Conservation (phyloP, 2,797 vertebrate species). For the Sus cebifrons region DNA sequence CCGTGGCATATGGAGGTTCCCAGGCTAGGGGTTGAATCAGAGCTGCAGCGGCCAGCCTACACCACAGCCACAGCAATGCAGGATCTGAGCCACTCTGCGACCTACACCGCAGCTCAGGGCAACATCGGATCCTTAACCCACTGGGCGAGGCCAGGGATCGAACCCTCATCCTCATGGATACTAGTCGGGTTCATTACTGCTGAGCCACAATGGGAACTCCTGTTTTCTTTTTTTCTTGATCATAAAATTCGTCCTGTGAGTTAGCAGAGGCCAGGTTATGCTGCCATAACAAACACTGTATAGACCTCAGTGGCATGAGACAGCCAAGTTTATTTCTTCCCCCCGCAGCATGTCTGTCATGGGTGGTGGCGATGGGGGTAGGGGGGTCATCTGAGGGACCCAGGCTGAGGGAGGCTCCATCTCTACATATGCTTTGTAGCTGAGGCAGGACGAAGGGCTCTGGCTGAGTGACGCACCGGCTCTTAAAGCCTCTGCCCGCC, state of each 20-base stretch:
- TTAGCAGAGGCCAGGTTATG: not conserved
- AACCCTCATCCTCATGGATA: too few relatives aligned
- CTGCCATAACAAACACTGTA: too few relatives aligned
- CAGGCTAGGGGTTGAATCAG: too few relatives aligned
- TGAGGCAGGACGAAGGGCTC: not conserved
- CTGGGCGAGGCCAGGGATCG: too few relatives aligned
- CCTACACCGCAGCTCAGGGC: too few relatives aligned
- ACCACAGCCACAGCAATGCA: too few relatives aligned
- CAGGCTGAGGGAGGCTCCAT: not conserved
- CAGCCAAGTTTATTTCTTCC: not conserved
- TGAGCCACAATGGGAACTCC: too few relatives aligned
- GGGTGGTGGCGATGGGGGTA: not conserved
- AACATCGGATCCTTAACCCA: too few relatives aligned
- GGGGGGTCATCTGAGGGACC: not conserved
- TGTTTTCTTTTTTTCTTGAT: not conserved
- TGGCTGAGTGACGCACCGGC: not conserved
- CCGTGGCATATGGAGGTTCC: too few relatives aligned
- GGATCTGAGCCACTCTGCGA: too few relatives aligned
- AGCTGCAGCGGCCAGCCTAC: too few relatives aligned
- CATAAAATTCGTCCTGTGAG: not conserved
- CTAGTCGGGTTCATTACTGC: too few relatives aligned
- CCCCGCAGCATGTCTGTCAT: accelerated
- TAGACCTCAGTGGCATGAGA: not conserved
- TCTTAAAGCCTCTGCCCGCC: not conserved
- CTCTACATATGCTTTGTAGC: not conserved